Conservation (phyloP, 2,113 vertebrate genomes). For the Prunella himalayana region DNA sequence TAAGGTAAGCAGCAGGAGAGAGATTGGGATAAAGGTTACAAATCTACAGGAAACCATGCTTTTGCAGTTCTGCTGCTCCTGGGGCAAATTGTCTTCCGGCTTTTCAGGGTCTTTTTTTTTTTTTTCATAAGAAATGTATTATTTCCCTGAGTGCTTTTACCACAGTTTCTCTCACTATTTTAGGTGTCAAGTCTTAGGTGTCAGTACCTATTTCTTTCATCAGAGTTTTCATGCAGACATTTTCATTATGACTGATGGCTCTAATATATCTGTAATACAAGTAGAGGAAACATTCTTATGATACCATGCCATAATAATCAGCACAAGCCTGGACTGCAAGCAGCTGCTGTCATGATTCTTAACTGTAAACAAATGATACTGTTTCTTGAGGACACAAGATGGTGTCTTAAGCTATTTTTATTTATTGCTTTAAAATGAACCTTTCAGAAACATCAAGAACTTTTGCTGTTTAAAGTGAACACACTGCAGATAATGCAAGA, state of each 20-base stretch:
- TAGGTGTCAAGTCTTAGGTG: neutral
- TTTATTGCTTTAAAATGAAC: neutral
- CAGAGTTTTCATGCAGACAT: neutral
- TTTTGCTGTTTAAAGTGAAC: neutral
- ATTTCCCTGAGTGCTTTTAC: neutral
- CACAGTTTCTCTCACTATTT: neutral
- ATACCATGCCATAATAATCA: neutral
- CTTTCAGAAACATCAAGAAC: neutral
- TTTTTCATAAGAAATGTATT: neutral
- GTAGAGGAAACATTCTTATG: neutral
- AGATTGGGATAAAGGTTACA: neutral
- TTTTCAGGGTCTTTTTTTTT: neutral
- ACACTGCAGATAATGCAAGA: neutral
- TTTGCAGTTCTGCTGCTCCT: neutral
- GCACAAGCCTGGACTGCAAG: neutral
- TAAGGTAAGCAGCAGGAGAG: neutral
- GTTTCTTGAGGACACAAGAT: constrained; percentile 35
- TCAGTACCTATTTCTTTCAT: neutral
- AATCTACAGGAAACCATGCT: neutral
- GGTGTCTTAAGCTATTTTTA: neutral
- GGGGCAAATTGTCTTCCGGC: neutral
- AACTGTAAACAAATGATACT: constrained; percentile 18
- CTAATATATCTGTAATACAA: neutral
- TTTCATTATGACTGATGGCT: neutral
- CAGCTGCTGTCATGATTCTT: constrained; percentile 31